Evolutionary conservation across 2,113 vertebrate species (phyloP), one percentile per base, ranked within the genome.

Genomic region (Nothoprocta pentlandii): DNA sequence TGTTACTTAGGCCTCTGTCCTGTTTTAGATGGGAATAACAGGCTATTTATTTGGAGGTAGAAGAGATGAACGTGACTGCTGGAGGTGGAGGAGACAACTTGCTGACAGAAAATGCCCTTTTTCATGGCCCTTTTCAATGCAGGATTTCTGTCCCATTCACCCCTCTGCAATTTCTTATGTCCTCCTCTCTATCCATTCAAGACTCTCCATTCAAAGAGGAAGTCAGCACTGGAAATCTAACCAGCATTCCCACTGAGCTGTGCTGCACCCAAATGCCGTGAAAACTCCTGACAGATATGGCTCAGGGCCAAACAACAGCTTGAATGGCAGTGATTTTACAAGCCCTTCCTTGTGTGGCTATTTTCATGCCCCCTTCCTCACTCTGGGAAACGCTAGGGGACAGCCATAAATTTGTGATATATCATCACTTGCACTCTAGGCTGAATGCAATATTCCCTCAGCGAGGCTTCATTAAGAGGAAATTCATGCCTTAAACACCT

Each of bases 401-500:
- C 91, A 79, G 73, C 90, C 94, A 66, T 97, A 96, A 96, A 96
- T 96, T 63, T 22, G 69, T 78, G 93, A 78, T 74, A 54, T 94
- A 86, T 97, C 96, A 90, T 95, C 70, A 12, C 93, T 88, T 6
- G 70, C 58, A 2, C 87, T 91, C 34, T 4, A 9, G 80, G 10
- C 80, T 12, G 78, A 96, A 96, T 2, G 90, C 95, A 61, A 95
- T 95, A 96, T 95, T 96, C 97, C 96, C 96, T 56, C 4, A 32
- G 96, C 1, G 49, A 76, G 94, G 71, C 70, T 93, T 67, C 81
- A 2, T 59, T 39, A 67, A 64, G 93, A 95, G 96, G 96, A 96
- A 96, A 97, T 97, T 80, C 97, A 58, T 97, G 97, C 96, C 96
- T 96, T 95, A 92, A 97, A 97, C 97, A 95, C 97, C 97, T 97